A percentile compares a stretch with the other conserved stretches of the same genome.
phyloP scores from a whole-genome alignment of 2,113 vertebrate species.

The Gopherus flavomarginatus region DNA sequence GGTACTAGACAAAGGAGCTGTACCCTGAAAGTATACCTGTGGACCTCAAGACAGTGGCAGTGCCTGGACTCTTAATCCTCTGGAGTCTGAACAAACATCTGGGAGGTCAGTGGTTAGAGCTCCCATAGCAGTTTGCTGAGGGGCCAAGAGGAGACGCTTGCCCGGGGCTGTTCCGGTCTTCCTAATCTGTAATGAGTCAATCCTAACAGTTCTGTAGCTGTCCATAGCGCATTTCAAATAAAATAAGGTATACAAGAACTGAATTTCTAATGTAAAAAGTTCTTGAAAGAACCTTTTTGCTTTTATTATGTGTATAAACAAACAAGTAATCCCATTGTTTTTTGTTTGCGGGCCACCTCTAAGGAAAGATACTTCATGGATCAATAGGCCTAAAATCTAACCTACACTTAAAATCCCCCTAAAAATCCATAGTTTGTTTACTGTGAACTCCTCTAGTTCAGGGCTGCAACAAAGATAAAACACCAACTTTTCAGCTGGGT shows the following conservation, averaged over 20 bases:
- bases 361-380: not conserved
- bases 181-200: not conserved
- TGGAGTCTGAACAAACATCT: too few species aligned
- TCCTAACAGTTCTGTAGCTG: not conserved
- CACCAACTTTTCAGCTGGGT: not conserved
- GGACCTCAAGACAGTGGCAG: too few species aligned
- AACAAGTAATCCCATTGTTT: too few species aligned
- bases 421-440: not conserved
- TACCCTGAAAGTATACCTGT: too few species aligned
- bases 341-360: too few species aligned
- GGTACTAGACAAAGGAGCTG: too few species aligned
- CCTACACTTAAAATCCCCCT: not conserved
- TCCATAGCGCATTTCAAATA: not conserved
- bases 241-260: not conserved
- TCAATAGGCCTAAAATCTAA: not conserved
- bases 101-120: too few species aligned
- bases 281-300: not conserved
- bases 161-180: not conserved
- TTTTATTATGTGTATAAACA: not conserved
- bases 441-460: not conserved
- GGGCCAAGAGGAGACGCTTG: too few species aligned
- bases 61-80: too few species aligned
- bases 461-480: not conserved
- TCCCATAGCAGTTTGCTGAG: too few species aligned
- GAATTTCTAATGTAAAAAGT: not conserved